Conservation (phyloP, 2,797 vertebrate genomes). For the Xenopus petersii region DNA sequence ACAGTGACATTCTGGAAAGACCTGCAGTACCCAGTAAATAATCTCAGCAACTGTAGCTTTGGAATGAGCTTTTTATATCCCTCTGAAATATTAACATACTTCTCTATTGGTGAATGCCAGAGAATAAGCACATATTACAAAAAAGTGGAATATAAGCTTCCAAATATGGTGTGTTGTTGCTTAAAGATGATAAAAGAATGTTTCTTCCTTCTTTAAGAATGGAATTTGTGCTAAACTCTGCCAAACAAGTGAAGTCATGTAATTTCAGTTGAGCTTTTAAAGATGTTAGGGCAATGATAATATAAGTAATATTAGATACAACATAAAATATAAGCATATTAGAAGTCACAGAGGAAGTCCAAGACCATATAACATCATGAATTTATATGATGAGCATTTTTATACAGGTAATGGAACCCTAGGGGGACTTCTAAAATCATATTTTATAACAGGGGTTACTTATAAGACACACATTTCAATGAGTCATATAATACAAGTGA, state of each 20-base stretch:
- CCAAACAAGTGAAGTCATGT: conserved; percentile 71
- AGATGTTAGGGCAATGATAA: conserved; percentile 37
- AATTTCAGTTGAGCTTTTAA: conserved; percentile 62
- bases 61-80: conserved; percentile 25
- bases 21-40: conserved; percentile 28
- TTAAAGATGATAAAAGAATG: conserved; percentile 56
- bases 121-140: conserved; percentile 55
- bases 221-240: conserved; percentile 56
- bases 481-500: too few species aligned
- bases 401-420: too few species aligned
- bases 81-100: conserved; percentile 52
- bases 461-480: too few species aligned
- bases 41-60: conserved; percentile 45
- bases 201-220: conserved; percentile 1
- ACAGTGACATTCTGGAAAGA: conserved; percentile 37
- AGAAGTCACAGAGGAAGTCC: too few species aligned
- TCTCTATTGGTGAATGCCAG: conserved; percentile 55
- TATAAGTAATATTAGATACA: conserved; percentile 50
- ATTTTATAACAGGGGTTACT: too few species aligned
- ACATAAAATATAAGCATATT: too few species aligned
- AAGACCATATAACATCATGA: too few species aligned
- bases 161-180: conserved; percentile 70
- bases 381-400: too few species aligned
- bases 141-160: conserved; percentile 61
- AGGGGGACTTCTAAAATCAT: too few species aligned